These are phyloP conservation scores for Ceriagrion tenellum DNA, from an alignment of 2,888 invertebrate species.

Conservation along the genomic window DNA sequence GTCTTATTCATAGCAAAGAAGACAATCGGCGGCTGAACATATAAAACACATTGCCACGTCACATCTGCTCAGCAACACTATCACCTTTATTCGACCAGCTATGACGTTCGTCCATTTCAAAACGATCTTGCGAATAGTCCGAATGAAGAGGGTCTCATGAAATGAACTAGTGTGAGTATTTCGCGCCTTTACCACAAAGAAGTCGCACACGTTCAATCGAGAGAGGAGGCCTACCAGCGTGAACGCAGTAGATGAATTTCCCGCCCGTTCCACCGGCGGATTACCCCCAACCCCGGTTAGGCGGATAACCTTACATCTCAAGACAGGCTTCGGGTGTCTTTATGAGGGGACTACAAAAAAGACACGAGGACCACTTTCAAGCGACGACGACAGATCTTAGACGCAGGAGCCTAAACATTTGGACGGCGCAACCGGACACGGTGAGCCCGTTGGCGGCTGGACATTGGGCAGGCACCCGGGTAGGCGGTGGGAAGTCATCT, in stretches of 20 bases:
- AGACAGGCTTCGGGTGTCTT: neutral
- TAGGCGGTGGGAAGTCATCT: too few species aligned
- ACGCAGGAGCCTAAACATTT: neutral
- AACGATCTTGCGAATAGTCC: too few species aligned
- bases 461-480: too few species aligned
- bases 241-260: neutral
- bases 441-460: neutral
- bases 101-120: too few species aligned
- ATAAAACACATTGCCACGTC: too few species aligned
- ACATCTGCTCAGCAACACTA: too few species aligned
- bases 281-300: neutral
- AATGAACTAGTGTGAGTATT: too few species aligned
- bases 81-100: too few species aligned
- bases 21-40: too few species aligned
- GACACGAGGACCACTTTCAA: neutral
- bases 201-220: neutral
- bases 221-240: neutral
- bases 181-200: neutral
- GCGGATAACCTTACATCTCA: neutral
- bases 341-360: neutral
- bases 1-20: too few species aligned
- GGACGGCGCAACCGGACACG: neutral
- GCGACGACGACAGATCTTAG: neutral
- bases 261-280: neutral
- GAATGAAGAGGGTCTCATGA: too few species aligned